These are phyloP conservation scores for Drosophila mojavensis DNA, from an alignment of 1,140 invertebrate genomes.

Conservation along the genomic window DNA sequence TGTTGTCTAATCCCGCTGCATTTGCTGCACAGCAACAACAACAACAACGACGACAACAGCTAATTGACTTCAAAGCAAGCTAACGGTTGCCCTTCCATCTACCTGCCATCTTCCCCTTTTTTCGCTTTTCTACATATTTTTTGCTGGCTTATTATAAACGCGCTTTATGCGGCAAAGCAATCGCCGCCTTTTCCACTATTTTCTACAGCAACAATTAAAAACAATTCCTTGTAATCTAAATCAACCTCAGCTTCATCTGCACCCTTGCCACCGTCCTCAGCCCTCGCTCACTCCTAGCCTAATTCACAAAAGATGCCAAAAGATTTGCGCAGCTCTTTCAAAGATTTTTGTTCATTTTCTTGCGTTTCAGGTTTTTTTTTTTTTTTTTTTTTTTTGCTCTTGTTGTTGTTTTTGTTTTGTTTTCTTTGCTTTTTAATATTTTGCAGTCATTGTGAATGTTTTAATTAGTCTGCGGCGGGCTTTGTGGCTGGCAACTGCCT, in stretches of 20 bases:
- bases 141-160: conserved; percentile 56
- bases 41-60: conserved; percentile 13
- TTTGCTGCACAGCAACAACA: conserved; percentile 3
- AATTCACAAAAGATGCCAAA: conserved; percentile 33
- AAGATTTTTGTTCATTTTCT: conserved; percentile 20
- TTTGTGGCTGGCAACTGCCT: conserved; percentile 55
- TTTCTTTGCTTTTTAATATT: conserved; percentile 49
- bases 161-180: conserved; percentile 1
- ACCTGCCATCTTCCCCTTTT: background rate
- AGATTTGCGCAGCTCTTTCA: conserved; percentile 41
- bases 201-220: conserved; percentile 36
- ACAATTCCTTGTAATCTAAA: conserved; percentile 49
- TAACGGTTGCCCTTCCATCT: background rate
- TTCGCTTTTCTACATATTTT: conserved; percentile 1
- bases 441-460: conserved; percentile 67
- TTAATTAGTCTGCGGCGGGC: conserved; percentile 71
- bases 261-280: no score
- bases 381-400: background rate
- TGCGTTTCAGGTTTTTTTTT: background rate
- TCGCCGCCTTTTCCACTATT: conserved; percentile 32
- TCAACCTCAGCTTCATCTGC: conserved; percentile 1
- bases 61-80: conserved; percentile 39
- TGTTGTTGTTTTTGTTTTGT: conserved; percentile 11
- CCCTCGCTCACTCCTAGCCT: background rate
- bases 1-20: conserved; percentile 4